Base-by-base conservation (phyloP, 2,888 invertebrate genomes). In the Orthosia gracilis region DNA sequence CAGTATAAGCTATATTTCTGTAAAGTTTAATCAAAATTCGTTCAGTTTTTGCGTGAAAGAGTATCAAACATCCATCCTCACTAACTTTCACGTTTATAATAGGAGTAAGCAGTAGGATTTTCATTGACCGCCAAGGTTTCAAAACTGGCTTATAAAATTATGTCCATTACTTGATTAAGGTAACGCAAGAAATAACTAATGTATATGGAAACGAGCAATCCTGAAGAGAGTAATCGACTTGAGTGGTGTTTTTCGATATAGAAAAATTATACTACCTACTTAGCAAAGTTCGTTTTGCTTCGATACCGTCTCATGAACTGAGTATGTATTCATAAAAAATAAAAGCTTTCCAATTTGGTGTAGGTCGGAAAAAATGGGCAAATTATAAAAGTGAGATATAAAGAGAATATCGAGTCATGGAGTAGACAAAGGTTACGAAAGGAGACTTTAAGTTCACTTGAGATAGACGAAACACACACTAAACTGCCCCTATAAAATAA, bases 121-220 rank as follows among this genome's bases (percentile, higher is more conserved):
- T 31, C 7, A 31, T 58, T 63, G 23, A 52, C 17, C 52, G 57
- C 11, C 57, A 65, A 52, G 21, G 31, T 26, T 23, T 52, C 21
- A 26, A 57, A 70, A 64, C 23, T n/a, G 50, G 13, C 9, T 55
- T n/a, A 54, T 15, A 50, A 50, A 23, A 72, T 54, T 7, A 74
- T 64, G 52, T 80, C 68, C 68, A 69, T 78, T 78, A 78, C 59
- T 69, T 40, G 81, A 78, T 80, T 77, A 78, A 55, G 13, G 76
- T 50, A 68, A 65, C 18, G n/a, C 26, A 64, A 55, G 26, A 64
- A 70, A 81, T 80, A 75, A 65, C 65, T 45, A 59, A 57, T 65
- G 47, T 67, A 64, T 59, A 68, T 71, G 57, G 26, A 47, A 81
- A 82, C 52, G 23, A 69, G 63, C 58, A 67, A 67, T 69, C 40